A percentile compares a stretch with the other conserved stretches of the same genome.
Conservation (phyloP, 2,888 invertebrate species). For the Drosophila colorata region DNA sequence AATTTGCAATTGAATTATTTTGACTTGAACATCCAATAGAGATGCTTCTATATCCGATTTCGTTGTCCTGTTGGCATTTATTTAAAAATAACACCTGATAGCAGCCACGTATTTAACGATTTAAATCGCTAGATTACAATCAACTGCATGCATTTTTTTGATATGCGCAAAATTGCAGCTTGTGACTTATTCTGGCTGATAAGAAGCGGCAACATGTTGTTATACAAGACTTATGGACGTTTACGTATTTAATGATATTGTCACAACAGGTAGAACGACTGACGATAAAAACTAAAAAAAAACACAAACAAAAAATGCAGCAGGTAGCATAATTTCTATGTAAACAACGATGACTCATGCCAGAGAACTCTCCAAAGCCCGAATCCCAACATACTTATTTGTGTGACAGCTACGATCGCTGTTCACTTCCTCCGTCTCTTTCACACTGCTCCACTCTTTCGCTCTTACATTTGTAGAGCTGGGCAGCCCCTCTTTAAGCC, state of each 20-base stretch:
- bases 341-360: slow-evolving; percentile 72
- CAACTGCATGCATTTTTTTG: not conserved
- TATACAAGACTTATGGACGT: slow-evolving; percentile 37
- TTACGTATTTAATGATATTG: slow-evolving; percentile 33
- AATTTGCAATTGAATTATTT: too few relatives aligned
- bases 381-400: slow-evolving; percentile 45
- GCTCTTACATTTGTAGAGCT: slow-evolving; percentile 22
- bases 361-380: slow-evolving; percentile 46
- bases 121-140: slow-evolving; percentile 27
- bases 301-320: slow-evolving; percentile 49
- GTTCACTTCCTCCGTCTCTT: slow-evolving; percentile 14
- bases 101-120: not conserved
- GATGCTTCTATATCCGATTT: too few relatives aligned
- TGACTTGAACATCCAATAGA: too few relatives aligned
- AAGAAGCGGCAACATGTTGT: slow-evolving; percentile 39
- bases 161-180: slow-evolving; percentile 2
- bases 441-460: slow-evolving; percentile 8
- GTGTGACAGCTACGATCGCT: slow-evolving; percentile 60
- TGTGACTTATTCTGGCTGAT: slow-evolving; percentile 33
- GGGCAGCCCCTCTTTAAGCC: slow-evolving; percentile 30
- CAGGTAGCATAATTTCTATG: slow-evolving; percentile 77
- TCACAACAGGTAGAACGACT: slow-evolving; percentile 33
- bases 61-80: too few relatives aligned
- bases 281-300: slow-evolving; percentile 1
- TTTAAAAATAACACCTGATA: too few relatives aligned